These are phyloP conservation scores for Sericinus montela DNA, from an alignment of 2,888 invertebrate genomes.

Conservation along the genomic window DNA sequence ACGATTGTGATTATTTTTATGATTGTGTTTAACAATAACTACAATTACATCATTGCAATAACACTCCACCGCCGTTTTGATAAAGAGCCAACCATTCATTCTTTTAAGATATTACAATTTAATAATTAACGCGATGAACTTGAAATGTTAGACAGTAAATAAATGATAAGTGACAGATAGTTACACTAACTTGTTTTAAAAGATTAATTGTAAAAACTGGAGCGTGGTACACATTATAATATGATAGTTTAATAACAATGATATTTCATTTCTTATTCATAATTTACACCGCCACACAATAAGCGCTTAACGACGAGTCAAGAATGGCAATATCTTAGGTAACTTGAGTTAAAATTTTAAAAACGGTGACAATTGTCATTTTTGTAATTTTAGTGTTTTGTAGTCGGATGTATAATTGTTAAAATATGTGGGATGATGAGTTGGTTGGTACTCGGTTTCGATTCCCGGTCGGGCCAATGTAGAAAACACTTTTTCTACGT, in stretches of 20 bases:
- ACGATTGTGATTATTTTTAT: conserved; percentile 37
- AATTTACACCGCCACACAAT: neutral
- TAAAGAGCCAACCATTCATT: conserved; percentile 21
- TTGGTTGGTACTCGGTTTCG: no score
- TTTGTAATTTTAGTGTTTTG: no score
- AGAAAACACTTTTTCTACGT: no score
- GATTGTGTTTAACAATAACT: conserved; percentile 31
- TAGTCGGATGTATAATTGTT: no score
- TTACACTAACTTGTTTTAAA: conserved; percentile 21
- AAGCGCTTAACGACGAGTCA: no score
- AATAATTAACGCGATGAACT: conserved; percentile 13
- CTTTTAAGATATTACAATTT: conserved; percentile 10
- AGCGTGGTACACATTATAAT: neutral
- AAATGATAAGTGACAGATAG: conserved; percentile 16
- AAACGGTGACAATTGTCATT: no score
- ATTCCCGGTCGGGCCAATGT: no score
- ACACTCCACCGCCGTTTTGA: conserved; percentile 21
- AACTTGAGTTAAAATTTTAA: no score
- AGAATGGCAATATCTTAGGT: no score
- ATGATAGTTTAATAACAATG: neutral
- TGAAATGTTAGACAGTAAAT: conserved; percentile 15
- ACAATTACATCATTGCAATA: conserved; percentile 23
- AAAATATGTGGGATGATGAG: no score
- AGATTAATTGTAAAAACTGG: conserved; percentile 2
- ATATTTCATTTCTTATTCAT: neutral